Base-by-base conservation (phyloP, 1,140 invertebrate species). In the Habropoda laboriosa region DNA sequence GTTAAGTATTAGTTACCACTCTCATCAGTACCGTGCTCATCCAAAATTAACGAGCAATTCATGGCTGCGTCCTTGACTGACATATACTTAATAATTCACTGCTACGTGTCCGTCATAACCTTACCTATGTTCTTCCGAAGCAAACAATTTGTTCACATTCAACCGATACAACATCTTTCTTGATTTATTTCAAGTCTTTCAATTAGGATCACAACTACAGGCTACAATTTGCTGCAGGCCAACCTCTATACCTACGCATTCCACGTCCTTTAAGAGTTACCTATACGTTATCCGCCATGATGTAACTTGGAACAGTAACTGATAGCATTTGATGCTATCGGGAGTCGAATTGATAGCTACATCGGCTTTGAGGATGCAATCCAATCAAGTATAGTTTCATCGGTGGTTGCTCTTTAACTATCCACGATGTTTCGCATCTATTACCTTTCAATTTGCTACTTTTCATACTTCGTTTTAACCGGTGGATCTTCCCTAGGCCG, bases 301-400 rank as follows among this genome's bases (percentile, higher is more conserved):
- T 24, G 27, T 53, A 75, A 75, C 72, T 53, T 16, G 4, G 3
- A 53, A 24, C 18, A 42, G 7, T 35, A 60, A 35, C 32, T 24
- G 35, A 40, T 61, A 40, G 5, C n/a, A 16, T 40, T 61, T 16
- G 58, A 61, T 38, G 35, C 12, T 61, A 61, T 61, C 21, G 12
- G 4, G 18, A 13, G 27, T 4, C 30, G 60, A 42, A 75, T 75
- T 66, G 72, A 66, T 66, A 55, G 45, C 49, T 53, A 49, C 61
- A 32, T 66, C 61, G 21, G 32, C 38, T 51, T 66, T n/a, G 57
- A 61, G 8, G n/a, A 74, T 40, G 21, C 72, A 12, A 53, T 75
- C 49, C 47, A 66, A 75, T 75, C 72, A 55, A 60, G 40, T 42
- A 24, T 32, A 79, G 63, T 32, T 79, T 79, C 47, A 73, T 79